Base-by-base conservation (phyloP, 2,113 vertebrate species). In the Athene noctua region DNA sequence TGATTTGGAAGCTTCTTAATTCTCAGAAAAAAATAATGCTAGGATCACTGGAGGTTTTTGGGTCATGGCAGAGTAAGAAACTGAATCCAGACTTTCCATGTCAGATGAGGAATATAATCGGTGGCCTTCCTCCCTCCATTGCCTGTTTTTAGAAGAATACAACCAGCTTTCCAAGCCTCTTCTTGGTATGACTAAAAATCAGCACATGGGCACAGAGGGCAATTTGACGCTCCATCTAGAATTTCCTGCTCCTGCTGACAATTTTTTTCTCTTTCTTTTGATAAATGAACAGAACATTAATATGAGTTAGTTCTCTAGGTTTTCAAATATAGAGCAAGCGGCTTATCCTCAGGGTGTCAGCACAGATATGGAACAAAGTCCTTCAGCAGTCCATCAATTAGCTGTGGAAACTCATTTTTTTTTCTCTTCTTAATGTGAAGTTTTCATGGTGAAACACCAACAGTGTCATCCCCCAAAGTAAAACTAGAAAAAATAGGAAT, bases 261-360 rank as follows among this genome's bases (percentile, higher is more conserved):
- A 62, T 5, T 49, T 57, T 22, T 49, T 70, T 51, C 10, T 72
- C 15, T 67, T 75, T 77, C n/a, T 51, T 89, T 90, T 36, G 5
- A 63, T 22, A 67, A 91, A 86, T 29, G 12, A 17, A 40, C 18
- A 79, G 57, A 88, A 22, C 7, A 70, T 40, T 15, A 74, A 42
- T n/a, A 61, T 11, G 21, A 81, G 23, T 47, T 83, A 40, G 4
- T 74, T 80, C 16, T 63, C 73, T 61, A 73, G 13, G n/a, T 58
- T 92, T 92, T 62, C 58, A 94, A 65, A 91, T 49, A 68, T 6
- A 86, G 20, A 92, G 23, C 62, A 61, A 46, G 42, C 68, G 49
- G 13, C 70, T 95, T 84, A 91, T 91, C 70, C 92, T 96, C 57
- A 91, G 90, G 65, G 47, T 90, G 88, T 86, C 51, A 94, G 63